A percentile compares a stretch with the other conserved stretches of the same genome.
Evolutionary conservation across 1,140 invertebrate genomes (phyloP).

Genomic region (Drosophila kepulauana): DNA sequence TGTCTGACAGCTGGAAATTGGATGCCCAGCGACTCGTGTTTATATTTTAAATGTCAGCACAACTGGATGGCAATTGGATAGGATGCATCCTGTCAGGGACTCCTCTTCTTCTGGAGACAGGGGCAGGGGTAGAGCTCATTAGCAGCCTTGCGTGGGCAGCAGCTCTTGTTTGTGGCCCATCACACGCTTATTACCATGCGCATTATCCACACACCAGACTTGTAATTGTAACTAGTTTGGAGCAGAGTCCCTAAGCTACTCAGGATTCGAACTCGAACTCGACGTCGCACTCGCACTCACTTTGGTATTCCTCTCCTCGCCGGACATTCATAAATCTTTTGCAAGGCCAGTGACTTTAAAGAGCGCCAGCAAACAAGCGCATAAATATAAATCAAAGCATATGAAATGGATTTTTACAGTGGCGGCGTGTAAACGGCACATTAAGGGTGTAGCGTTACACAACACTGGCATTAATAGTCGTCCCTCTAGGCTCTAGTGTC

Average conservation of each 20-base stretch:
- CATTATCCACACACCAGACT: slow-evolving; percentile 35
- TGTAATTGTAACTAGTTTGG: slow-evolving; percentile 38
- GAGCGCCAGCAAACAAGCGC: slow-evolving; percentile 45
- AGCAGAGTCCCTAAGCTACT: slow-evolving; percentile 16
- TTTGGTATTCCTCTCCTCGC: not conserved
- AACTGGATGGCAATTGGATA: slow-evolving; percentile 58
- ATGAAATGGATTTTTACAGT: slow-evolving; percentile 66
- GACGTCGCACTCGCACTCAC: not conserved
- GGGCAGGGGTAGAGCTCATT: slow-evolving; percentile 55
- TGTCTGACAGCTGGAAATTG: slow-evolving; percentile 62
- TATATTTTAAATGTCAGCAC: slow-evolving; percentile 79
- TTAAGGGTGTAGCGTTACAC: slow-evolving; percentile 41
- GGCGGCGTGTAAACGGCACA: slow-evolving; percentile 23
- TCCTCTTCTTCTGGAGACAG: not conserved
- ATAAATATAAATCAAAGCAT: slow-evolving; percentile 68
- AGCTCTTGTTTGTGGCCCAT: slow-evolving; percentile 48
- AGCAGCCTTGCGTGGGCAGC: slow-evolving; percentile 60
- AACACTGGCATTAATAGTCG: slow-evolving; percentile 26
- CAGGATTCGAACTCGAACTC: slow-evolving; percentile 15
- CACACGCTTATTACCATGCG: slow-evolving; percentile 65
- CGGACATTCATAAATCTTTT: slow-evolving; percentile 56
- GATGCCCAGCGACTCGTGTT: slow-evolving; percentile 67
- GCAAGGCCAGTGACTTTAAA: slow-evolving; percentile 44
- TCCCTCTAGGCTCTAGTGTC: slow-evolving; percentile 27
- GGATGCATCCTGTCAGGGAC: slow-evolving; percentile 61